Conservation (phyloP, 2,888 invertebrate genomes). For the Idaea biselata region DNA sequence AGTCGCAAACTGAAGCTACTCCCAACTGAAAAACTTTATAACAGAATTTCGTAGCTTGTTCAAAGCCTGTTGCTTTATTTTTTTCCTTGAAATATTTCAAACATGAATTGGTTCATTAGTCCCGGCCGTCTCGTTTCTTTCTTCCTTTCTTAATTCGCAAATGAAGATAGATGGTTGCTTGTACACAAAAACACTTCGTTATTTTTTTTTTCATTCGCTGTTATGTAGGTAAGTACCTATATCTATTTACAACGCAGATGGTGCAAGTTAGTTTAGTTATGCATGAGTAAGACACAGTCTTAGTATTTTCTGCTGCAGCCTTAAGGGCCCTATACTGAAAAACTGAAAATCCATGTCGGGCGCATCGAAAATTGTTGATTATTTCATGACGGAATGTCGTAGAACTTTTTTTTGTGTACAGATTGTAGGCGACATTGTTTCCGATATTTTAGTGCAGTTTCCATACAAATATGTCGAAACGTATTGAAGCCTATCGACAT, state of each 20-base stretch:
- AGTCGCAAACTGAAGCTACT: neutral
- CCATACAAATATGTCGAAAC: too few relatives aligned
- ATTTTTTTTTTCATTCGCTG: conserved; percentile 27
- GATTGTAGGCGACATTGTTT: too few relatives aligned
- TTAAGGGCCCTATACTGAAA: too few relatives aligned
- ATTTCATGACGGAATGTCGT: too few relatives aligned
- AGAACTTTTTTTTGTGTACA: too few relatives aligned
- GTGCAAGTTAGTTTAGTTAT: neutral
- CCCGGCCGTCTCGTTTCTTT: conserved; percentile 37
- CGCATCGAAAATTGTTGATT: too few relatives aligned
- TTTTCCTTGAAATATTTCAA: conserved; percentile 33
- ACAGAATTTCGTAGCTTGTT: neutral
- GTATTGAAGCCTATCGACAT: too few relatives aligned
- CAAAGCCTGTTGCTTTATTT: conserved; percentile 16
- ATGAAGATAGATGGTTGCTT: conserved; percentile 52
- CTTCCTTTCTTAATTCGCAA: conserved; percentile 39
- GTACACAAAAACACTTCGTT: conserved; percentile 39
- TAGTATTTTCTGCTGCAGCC: too few relatives aligned
- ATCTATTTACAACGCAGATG: conserved; percentile 17
- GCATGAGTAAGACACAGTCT: neutral
- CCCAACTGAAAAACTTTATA: neutral
- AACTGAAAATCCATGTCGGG: too few relatives aligned
- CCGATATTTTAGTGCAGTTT: too few relatives aligned
- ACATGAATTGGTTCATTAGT: conserved; percentile 38
- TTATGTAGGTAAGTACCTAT: conserved; percentile 15